phyloP scores from a whole-genome alignment of 2,888 invertebrate genomes.

The Pediacus dermestoides region DNA sequence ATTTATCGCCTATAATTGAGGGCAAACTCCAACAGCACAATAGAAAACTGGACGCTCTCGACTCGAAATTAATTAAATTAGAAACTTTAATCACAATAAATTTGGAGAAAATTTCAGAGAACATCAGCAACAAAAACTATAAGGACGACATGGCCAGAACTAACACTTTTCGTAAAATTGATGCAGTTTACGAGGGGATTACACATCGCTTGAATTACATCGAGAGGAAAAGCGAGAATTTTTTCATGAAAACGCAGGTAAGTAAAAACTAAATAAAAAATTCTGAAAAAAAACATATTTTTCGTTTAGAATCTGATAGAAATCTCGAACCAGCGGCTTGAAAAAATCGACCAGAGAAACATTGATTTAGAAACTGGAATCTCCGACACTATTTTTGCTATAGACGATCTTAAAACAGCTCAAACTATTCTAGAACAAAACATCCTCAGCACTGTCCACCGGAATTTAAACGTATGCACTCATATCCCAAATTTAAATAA shows the following conservation, averaged over 20 bases:
- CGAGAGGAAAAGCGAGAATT: slow-evolving; percentile 45
- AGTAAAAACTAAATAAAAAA: too few species aligned
- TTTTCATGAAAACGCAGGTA: slow-evolving; percentile 46
- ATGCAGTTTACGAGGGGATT: slow-evolving; percentile 47
- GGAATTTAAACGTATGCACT: slow-evolving; percentile 38
- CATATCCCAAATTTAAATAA: too few species aligned
- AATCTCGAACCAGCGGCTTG: too few species aligned
- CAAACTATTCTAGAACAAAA: slow-evolving; percentile 34
- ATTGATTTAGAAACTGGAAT: slow-evolving; percentile 46
- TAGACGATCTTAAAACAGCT: slow-evolving; percentile 44
- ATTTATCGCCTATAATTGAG: slow-evolving; percentile 43
- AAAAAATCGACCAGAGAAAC: too few species aligned
- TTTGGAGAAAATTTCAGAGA: slow-evolving; percentile 46
- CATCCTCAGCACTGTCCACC: slow-evolving; percentile 34
- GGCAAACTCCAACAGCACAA: slow-evolving; percentile 49
- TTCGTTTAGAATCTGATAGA: too few species aligned
- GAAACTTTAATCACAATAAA: slow-evolving; percentile 45
- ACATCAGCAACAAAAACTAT: slow-evolving; percentile 46
- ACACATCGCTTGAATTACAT: slow-evolving; percentile 45
- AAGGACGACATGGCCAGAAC: slow-evolving; percentile 48
- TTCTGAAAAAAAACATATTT: too few species aligned
- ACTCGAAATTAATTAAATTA: slow-evolving; percentile 43
- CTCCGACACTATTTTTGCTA: slow-evolving; percentile 39
- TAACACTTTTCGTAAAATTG: slow-evolving; percentile 47
- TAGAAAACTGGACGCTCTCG: slow-evolving; percentile 48